Percentiles rank a stretch among this genome's conserved stretches.
Evolutionary conservation across 2,113 vertebrate genomes (phyloP).

Genomic region (Chrysemys picta): DNA sequence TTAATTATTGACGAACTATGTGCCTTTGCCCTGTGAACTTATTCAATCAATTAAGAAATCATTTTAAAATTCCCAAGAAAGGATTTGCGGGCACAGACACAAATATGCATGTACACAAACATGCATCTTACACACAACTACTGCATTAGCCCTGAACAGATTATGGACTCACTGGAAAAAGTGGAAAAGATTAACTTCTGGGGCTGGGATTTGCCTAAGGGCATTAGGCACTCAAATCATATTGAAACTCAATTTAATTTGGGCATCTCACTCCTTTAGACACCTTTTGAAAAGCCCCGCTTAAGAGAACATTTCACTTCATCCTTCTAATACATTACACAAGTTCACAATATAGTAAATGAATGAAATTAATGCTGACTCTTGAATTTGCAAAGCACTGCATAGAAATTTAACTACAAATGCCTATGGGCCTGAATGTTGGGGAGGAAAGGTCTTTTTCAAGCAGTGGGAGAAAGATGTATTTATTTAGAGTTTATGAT

Average conservation of each 20-base stretch:
- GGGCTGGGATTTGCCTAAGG: neutral
- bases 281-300: slow-evolving; percentile 6
- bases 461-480: neutral
- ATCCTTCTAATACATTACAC: neutral
- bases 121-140: slow-evolving; percentile 5
- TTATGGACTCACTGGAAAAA: neutral
- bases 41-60: slow-evolving; percentile 50
- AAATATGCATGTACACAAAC: slow-evolving; percentile 38
- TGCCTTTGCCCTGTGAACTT: slow-evolving; percentile 31
- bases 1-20: slow-evolving; percentile 63
- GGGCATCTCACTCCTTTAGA: neutral
- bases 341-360: neutral
- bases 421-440: neutral
- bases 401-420: neutral
- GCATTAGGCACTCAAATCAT: neutral
- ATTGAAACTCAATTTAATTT: neutral
- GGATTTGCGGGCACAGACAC: neutral
- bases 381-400: neutral
- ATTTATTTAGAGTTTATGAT: neutral
- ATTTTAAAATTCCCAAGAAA: slow-evolving; percentile 26
- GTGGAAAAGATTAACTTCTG: slow-evolving; percentile 17
- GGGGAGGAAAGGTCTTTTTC: slow-evolving; percentile 27
- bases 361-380: neutral
- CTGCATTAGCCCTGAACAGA: neutral
- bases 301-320: slow-evolving; percentile 3